A percentile compares a stretch with the other conserved stretches of the same genome.
Conservation (phyloP, 1,140 invertebrate species). For the Dreissena rostriformis region DNA sequence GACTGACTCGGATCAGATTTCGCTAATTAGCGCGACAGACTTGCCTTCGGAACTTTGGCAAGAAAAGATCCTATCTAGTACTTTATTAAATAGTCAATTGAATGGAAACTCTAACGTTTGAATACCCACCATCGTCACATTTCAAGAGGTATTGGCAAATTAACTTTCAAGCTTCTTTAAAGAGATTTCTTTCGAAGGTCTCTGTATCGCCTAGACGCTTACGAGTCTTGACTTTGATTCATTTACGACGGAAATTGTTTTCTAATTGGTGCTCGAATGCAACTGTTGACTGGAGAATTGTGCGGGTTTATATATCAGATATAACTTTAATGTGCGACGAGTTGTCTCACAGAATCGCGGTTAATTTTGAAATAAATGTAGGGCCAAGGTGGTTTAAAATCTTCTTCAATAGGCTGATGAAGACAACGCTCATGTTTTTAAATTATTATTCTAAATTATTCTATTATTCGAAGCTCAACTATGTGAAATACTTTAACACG, state of each 20-base stretch:
- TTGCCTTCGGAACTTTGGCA: conserved; percentile 2
- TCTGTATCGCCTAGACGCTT: conserved; percentile 21
- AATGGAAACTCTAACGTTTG: conserved; percentile 39
- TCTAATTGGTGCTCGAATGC: conserved; percentile 27
- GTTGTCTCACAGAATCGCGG: not conserved
- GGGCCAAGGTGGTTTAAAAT: not conserved
- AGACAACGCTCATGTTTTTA: not conserved
- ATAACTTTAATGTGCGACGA: not conserved
- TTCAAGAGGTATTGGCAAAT: conserved; percentile 18
- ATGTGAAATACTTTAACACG: too few species aligned
- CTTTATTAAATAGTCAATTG: conserved; percentile 42
- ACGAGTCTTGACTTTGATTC: conserved; percentile 48
- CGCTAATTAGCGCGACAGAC: not conserved
- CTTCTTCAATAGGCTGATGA: not conserved
- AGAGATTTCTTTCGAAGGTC: conserved; percentile 12
- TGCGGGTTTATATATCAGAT: not conserved
- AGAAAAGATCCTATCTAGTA: conserved; percentile 24
- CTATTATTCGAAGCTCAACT: too few species aligned
- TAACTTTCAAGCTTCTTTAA: conserved; percentile 37
- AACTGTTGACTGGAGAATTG: conserved; percentile 3
- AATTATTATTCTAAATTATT: too few species aligned
- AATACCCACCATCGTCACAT: conserved; percentile 12
- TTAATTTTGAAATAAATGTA: not conserved
- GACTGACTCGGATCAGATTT: conserved; percentile 1
- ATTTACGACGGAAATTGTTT: conserved; percentile 17